These are phyloP conservation scores for Atlantisia rogersi DNA, from an alignment of 2,113 vertebrate species.

Conservation along the genomic window DNA sequence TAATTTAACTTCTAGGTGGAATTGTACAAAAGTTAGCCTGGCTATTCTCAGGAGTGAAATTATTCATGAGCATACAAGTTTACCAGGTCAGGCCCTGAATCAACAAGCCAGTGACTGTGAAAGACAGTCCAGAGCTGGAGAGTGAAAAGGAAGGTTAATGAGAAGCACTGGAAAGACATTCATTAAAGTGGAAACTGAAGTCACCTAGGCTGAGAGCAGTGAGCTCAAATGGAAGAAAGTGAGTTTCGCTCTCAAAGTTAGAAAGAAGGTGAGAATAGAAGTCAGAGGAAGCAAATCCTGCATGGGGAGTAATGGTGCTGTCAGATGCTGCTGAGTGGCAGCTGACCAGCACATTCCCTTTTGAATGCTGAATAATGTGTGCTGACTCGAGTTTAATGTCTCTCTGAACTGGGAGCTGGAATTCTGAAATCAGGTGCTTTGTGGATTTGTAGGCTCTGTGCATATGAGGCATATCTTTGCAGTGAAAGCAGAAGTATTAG, in stretches of 20 bases:
- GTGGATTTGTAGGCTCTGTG: background rate
- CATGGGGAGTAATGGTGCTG: background rate
- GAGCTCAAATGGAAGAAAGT: background rate
- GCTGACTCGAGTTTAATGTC: background rate
- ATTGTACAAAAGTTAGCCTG: background rate
- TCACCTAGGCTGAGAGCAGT: background rate
- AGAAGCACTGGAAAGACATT: background rate
- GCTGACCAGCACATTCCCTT: background rate
- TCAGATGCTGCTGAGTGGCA: background rate
- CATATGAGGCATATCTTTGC: background rate
- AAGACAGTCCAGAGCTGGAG: constrained; percentile 6
- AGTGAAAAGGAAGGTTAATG: constrained; percentile 44
- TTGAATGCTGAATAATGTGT: background rate
- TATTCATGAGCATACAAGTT: constrained; percentile 3
- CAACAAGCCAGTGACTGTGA: constrained; percentile 33
- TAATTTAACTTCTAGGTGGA: background rate
- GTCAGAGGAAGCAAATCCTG: background rate
- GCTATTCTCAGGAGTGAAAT: background rate
- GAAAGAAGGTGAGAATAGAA: background rate
- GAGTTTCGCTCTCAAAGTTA: background rate
- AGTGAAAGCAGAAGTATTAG: background rate
- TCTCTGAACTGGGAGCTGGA: background rate
- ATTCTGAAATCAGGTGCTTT: background rate
- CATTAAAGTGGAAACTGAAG: constrained; percentile 28
- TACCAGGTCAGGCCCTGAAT: constrained; percentile 25